phyloP scores from a whole-genome alignment of 2,797 vertebrate genomes.

The Chelonia mydas region DNA sequence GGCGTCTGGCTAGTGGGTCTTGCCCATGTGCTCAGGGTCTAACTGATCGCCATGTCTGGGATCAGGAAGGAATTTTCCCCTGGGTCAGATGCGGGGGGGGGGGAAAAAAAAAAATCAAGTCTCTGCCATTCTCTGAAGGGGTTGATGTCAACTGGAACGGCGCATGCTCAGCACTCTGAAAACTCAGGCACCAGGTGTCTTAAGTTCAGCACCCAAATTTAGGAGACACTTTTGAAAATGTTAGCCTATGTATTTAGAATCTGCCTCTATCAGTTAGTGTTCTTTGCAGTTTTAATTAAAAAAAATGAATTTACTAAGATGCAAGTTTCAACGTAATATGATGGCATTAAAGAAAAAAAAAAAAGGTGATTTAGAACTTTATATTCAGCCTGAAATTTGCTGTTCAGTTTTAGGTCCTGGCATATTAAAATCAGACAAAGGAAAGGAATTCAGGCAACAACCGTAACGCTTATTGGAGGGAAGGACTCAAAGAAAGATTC shows the following conservation, averaged over 20 bases:
- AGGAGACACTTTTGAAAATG: not conserved
- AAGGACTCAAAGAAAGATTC: not conserved
- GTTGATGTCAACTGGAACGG: not conserved
- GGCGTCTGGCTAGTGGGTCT: too few species aligned
- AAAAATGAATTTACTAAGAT: too few species aligned
- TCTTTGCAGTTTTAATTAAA: not conserved
- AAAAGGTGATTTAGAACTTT: not conserved
- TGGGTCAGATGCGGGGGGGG: too few species aligned
- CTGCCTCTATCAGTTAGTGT: not conserved
- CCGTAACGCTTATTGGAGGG: not conserved
- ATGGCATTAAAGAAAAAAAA: not conserved
- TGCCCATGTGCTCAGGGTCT: too few species aligned
- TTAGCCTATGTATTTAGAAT: not conserved
- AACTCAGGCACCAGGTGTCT: not conserved
- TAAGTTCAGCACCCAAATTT: not conserved
- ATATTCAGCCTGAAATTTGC: not conserved
- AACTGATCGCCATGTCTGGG: too few species aligned
- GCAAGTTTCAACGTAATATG: not conserved
- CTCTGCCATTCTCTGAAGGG: not conserved
- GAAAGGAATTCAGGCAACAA: not conserved
- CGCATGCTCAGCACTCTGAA: fast-evolving
- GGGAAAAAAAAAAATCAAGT: too few species aligned
- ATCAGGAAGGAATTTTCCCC: too few species aligned
- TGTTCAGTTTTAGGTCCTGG: not conserved
- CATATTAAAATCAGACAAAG: not conserved